These are phyloP conservation scores for Beaufortia kweichowensis DNA, from an alignment of 2,113 vertebrate genomes.

Conservation along the genomic window DNA sequence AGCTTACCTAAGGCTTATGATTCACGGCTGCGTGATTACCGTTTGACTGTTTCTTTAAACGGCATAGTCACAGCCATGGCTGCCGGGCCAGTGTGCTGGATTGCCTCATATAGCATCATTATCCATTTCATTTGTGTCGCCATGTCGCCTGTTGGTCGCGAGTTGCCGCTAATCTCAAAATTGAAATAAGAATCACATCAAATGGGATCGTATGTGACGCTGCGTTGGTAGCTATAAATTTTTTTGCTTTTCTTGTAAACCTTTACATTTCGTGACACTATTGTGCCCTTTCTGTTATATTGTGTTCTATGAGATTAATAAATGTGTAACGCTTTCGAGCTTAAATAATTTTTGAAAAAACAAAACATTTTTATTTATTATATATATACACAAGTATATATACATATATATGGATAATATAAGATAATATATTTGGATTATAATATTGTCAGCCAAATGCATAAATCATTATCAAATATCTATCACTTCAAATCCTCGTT, in stretches of 20 bases:
- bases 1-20: slow-evolving; percentile 82
- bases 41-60: slow-evolving; percentile 76
- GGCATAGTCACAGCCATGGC: slow-evolving; percentile 62
- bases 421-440: no score
- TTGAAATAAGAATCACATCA: slow-evolving; percentile 37
- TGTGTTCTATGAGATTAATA: neutral
- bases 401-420: no score
- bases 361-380: no score
- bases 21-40: slow-evolving; percentile 77
- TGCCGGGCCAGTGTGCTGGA: slow-evolving; percentile 45
- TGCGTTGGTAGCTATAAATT: neutral
- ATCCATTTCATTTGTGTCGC: slow-evolving; percentile 47
- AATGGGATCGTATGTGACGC: neutral
- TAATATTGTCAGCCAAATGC: no score
- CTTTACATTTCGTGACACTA: neutral
- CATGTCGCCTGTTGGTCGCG: slow-evolving; percentile 73
- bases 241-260: neutral
- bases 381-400: no score
- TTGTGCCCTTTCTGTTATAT: neutral
- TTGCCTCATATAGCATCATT: slow-evolving; percentile 48
- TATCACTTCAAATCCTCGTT: neutral
- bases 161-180: slow-evolving; percentile 39
- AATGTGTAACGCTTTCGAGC: no score
- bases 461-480: no score
- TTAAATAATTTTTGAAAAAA: no score